These are phyloP conservation scores for Rhinatrema bivittatum DNA, from an alignment of 2,797 vertebrate species.

Conservation along the genomic window DNA sequence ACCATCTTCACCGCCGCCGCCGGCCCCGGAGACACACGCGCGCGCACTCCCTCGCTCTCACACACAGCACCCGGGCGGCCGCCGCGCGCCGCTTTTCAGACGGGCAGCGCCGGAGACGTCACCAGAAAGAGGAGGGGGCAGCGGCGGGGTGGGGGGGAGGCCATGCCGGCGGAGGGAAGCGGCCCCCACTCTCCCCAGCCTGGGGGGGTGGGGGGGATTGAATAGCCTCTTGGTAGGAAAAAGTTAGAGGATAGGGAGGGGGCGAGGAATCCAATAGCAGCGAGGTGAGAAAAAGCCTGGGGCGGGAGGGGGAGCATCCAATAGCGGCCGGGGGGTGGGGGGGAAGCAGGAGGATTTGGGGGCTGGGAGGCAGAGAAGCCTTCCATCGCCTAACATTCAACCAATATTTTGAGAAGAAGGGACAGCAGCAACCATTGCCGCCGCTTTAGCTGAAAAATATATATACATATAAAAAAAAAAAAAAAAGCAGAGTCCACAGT, in stretches of 20 bases:
- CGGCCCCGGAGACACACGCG: constrained; percentile 17
- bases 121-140: constrained; percentile 46
- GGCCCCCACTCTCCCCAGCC: background rate
- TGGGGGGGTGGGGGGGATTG: too few relatives aligned
- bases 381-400: constrained; percentile 1
- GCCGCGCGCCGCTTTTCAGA: constrained; percentile 47
- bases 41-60: constrained; percentile 46
- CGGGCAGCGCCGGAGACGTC: constrained; percentile 58
- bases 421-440: too few relatives aligned
- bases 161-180: background rate
- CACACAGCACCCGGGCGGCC: constrained; percentile 32
- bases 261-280: too few relatives aligned
- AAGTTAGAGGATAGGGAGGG: background rate
- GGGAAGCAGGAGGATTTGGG: too few relatives aligned
- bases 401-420: too few relatives aligned
- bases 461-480: too few relatives aligned
- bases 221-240: too few relatives aligned
- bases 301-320: background rate
- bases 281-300: too few relatives aligned
- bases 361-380: too few relatives aligned
- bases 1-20: constrained; percentile 47
- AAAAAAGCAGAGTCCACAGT: too few relatives aligned
- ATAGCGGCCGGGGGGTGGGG: background rate
- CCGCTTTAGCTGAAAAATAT: too few relatives aligned
- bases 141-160: constrained; percentile 12